Base-by-base conservation (phyloP, 2,888 invertebrate species). In the Aleiodes testaceus region DNA sequence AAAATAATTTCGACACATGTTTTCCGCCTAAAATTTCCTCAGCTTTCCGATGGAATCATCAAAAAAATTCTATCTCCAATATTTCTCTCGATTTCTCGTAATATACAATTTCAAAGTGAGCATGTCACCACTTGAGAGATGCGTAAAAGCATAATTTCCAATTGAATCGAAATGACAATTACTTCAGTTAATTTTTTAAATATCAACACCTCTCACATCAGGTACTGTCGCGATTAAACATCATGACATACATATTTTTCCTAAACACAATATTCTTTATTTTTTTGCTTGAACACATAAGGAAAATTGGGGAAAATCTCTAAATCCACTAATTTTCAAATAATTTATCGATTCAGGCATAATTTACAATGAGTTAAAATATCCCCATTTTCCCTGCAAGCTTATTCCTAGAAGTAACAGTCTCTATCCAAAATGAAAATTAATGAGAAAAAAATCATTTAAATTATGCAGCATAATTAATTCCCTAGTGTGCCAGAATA, bases 201-300 rank as follows among this genome's bases (percentile, higher is more conserved):
- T n/a, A n/a, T 59, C 3, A 36, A 36, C 59, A 59, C 36, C 36
- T n/a, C 18, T 11, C 18, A 14, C 42, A 7, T 59, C 59, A 59
- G 59, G 59, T 59, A 59, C 59, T 59, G 59, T 36, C 42, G 59
- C 36, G 36, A 59, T 59, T 59, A 36, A 55, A 59, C 59, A 59
- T 59, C 36, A 18, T 53, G 53, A 53, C 26, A 53, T 59, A 16
- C 59, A 59, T 59, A 12, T 42, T 59, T 9, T 30, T 30, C 7
- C 16, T 30, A 55, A 55, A 30, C 55, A 30, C 36, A 22, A 6
- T 55, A 6, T 12, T 26, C n/a, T 55, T 55, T 2, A 26, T 26
- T 36, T 14, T 16, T 36, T 55, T 20, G 59, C 36, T 59, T 59
- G 59, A 59, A 59, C 36, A 59, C 59, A 36, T 36, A 59, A 36